Base-by-base conservation (phyloP, 2,888 invertebrate genomes). In the Anarsia innoxiella region DNA sequence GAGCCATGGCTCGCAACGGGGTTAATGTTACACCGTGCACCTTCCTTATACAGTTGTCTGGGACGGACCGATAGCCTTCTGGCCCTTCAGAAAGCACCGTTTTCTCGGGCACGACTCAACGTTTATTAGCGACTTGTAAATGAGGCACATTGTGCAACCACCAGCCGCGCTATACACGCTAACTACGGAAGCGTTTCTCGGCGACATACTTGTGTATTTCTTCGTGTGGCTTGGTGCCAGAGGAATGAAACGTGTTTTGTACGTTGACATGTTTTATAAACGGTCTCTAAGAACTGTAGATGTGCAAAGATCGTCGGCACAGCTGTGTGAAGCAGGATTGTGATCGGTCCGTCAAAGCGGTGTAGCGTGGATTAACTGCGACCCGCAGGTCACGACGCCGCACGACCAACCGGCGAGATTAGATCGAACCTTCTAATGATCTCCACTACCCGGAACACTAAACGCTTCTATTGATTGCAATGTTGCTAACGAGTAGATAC, bases 21-120 rank as follows among this genome's bases (percentile, higher is more conserved):
- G 73, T 70, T 71, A 75, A 72, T 63, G 67, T 64, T 66, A 68
- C 66, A 60, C 41, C 10, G 47, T 50, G 53, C 52, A 57, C 59
- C 59, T 63, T 59, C 61, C 64, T 53, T 66, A 59, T 56, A 60
- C 48, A 59, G 62, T 45, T 46, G 52, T 49, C 48, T 49, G 52
- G 50, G 40, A 43, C 44, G 40, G 41, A 48, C 53, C 49, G 51
- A 59, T 57, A 53, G 55, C 51, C 56, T 57, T 44, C 52, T 51
- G 51, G 59, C 56, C 56, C 64, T 61, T 59, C 53, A 53, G 49
- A 57, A 58, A 62, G 46, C 64, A 58, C 59, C 55, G 55, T 57
- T 59, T 43, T 43, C 41, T 42, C 27, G 15, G 33, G 13, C 31
- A 41, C 26, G 30, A 39, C 28, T 28, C 30, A 14, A 23, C 40